Evolutionary conservation across 1,140 invertebrate genomes (phyloP).

Genomic region (Zaprionus vittiger): DNA sequence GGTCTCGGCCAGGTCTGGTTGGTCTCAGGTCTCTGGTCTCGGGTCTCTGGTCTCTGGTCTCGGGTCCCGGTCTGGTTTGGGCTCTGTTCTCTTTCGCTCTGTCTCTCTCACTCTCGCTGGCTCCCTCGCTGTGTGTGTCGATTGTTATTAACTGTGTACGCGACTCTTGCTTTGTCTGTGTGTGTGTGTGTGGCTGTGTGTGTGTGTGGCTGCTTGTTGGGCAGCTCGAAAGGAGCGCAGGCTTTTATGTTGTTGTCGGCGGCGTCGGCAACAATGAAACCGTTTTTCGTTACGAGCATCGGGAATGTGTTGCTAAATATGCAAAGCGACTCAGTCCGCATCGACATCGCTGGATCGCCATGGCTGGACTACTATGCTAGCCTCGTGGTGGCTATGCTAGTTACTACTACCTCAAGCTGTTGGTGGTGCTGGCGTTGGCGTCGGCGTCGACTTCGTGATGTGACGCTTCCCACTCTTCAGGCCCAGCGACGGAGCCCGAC

Average conservation of each 20-base stretch:
- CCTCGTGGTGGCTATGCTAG: conserved; percentile 18
- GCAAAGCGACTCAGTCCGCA: conserved; percentile 67
- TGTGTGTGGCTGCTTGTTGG: conserved; percentile 26
- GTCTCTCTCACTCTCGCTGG: conserved; percentile 4
- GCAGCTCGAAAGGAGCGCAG: conserved; percentile 75
- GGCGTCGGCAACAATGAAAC: conserved; percentile 81
- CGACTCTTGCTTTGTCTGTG: conserved; percentile 33
- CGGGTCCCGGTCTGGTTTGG: conserved; percentile 41
- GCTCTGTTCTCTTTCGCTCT: conserved; percentile 27
- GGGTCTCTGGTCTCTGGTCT: conserved; percentile 44
- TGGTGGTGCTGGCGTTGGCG: conserved; percentile 40
- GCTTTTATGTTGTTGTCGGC: conserved; percentile 78
- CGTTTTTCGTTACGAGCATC: conserved; percentile 78
- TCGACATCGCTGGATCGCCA: conserved; percentile 33
- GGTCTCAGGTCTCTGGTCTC: conserved; percentile 39
- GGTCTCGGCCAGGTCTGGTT: conserved; percentile 55
- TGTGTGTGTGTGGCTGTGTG: conserved; percentile 33
- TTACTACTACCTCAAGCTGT: conserved; percentile 2
- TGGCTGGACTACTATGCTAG: conserved; percentile 20
- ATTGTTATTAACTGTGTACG: conserved; percentile 63
- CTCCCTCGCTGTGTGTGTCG: conserved; percentile 55
- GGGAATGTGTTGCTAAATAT: conserved; percentile 82
- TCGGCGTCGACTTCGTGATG: conserved; percentile 78
- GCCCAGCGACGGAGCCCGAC: background rate
- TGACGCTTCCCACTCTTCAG: conserved; percentile 73